Conservation (phyloP, 1,140 invertebrate species). For the Drosophila arawakana region DNA sequence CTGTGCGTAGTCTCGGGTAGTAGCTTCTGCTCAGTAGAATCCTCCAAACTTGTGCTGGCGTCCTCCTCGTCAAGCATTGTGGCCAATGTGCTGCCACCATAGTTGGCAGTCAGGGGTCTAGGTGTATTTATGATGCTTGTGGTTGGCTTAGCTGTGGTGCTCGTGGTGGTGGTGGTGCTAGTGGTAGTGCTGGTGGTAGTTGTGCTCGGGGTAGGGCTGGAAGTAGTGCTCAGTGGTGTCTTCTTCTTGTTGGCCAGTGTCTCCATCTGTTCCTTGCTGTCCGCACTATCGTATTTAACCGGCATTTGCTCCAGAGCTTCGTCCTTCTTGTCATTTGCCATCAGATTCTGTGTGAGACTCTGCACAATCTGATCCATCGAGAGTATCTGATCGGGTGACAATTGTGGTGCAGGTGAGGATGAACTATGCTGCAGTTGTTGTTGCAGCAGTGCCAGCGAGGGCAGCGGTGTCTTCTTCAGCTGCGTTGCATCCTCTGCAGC, state of each 20-base stretch:
- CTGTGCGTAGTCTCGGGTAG: constrained; percentile 51
- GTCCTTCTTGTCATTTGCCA: constrained; percentile 45
- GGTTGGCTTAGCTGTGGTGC: constrained; percentile 19
- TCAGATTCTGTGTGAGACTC: constrained; percentile 62
- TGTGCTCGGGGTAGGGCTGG: background rate
- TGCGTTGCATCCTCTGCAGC: constrained; percentile 5
- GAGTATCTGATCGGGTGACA: constrained; percentile 62
- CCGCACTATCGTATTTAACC: constrained; percentile 61
- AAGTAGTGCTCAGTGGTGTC: constrained; percentile 13
- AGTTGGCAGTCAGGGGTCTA: constrained; percentile 47
- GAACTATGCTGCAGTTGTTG: constrained; percentile 61
- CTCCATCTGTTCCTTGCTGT: constrained; percentile 50
- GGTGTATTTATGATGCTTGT: constrained; percentile 33
- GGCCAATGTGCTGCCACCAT: constrained; percentile 71
- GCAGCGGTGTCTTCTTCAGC: constrained; percentile 61
- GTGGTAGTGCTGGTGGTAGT: background rate
- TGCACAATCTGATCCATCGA: constrained; percentile 78
- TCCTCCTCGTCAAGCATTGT: constrained; percentile 71
- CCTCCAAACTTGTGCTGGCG: constrained; percentile 29
- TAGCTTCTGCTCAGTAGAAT: constrained; percentile 27
- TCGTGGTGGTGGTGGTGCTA: constrained; percentile 9
- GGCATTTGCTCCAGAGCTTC: constrained; percentile 22
- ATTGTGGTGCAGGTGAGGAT: constrained; percentile 57
- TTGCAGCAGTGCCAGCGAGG: constrained; percentile 62
- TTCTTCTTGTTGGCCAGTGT: constrained; percentile 58